Percentiles rank a stretch among this genome's conserved stretches.
Conservation (phyloP, 92 coral and sea anemone genomes). For the Micromussa lordhowensis region DNA sequence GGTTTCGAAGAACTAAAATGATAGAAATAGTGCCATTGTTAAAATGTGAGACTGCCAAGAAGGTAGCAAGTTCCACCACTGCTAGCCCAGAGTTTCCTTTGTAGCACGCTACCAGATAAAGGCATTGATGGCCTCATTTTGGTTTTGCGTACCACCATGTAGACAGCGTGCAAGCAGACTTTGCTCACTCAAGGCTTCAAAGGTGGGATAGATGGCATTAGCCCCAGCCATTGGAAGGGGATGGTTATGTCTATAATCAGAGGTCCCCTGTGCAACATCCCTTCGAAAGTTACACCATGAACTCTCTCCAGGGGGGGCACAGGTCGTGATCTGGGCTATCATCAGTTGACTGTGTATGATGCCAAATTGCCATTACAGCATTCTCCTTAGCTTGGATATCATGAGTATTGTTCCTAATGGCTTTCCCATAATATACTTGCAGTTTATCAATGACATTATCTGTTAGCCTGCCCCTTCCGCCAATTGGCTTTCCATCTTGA, state of each 20-base stretch:
- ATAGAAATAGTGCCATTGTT: too few relatives aligned
- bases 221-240: too few relatives aligned
- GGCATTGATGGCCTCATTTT: slow-evolving; percentile 75
- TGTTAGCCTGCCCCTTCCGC: slow-evolving; percentile 49
- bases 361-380: slow-evolving; percentile 70
- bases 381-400: slow-evolving; percentile 33
- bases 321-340: slow-evolving; percentile 49
- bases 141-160: slow-evolving; percentile 52
- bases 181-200: too few relatives aligned
- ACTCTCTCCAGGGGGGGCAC: slow-evolving; percentile 40
- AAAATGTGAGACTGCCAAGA: too few relatives aligned
- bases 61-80: slow-evolving; percentile 57
- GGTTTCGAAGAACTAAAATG: too few relatives aligned
- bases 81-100: slow-evolving; percentile 67
- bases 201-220: too few relatives aligned
- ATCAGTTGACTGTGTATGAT: slow-evolving; percentile 53
- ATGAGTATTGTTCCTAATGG: slow-evolving; percentile 52
- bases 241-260: neutral
- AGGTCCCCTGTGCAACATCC: slow-evolving; percentile 12
- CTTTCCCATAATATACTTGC: slow-evolving; percentile 68
- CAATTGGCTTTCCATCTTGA: slow-evolving; percentile 58
- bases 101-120: slow-evolving; percentile 73
- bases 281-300: slow-evolving; percentile 49
- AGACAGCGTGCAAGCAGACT: too few relatives aligned
- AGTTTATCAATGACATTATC: slow-evolving; percentile 57